Evolutionary conservation across 2,113 vertebrate genomes (phyloP), one percentile per base, ranked within the genome.

Genomic region (Eurypyga helias): DNA sequence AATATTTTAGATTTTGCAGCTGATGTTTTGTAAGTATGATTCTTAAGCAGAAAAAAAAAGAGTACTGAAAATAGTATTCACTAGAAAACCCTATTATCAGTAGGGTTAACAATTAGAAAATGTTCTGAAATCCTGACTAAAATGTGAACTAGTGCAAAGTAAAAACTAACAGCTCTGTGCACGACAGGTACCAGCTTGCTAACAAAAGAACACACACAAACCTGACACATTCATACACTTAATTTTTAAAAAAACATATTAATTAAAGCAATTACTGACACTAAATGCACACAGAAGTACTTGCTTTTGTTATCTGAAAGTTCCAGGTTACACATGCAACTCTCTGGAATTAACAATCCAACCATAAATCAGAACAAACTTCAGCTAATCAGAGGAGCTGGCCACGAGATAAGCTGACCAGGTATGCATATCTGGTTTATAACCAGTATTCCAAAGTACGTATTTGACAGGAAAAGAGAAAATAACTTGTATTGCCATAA

Each of bases 381-480:
- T 54, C 38, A 84, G 46, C 52, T 86, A 64, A 62, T 45, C 33
- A 69, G 33, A 88, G 54, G 23, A 87, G 49, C 0, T 81, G 23
- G 66, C 78, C 14, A 26, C 13, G 6, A 87, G 80, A 87, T 93
- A 96, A 79, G 65, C 24, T 65, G 46, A 78, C 45, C 29, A 46
- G 48, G 48, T 51, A n/a, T 15, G 78, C 3, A 4, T 5, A 90
- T 36, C 55, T 66, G 29, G 48, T 87, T 91, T 95, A 95, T 38
- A 91, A 84, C 13, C 34, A 64, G 29, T 36, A 84, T 84, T 95
- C 81, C 93, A 96, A 96, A 96, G 95, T 96, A 91, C 91, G 0
- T 41, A 71, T 21, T 69, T 23, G 34, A 79, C 60, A 91, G 57
- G 52, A 73, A 92, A 94, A 57, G 36, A 69, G 64, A 90, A 67